These are phyloP conservation scores for Diorhabda carinulata DNA, from an alignment of 1,140 invertebrate genomes.

Conservation along the genomic window DNA sequence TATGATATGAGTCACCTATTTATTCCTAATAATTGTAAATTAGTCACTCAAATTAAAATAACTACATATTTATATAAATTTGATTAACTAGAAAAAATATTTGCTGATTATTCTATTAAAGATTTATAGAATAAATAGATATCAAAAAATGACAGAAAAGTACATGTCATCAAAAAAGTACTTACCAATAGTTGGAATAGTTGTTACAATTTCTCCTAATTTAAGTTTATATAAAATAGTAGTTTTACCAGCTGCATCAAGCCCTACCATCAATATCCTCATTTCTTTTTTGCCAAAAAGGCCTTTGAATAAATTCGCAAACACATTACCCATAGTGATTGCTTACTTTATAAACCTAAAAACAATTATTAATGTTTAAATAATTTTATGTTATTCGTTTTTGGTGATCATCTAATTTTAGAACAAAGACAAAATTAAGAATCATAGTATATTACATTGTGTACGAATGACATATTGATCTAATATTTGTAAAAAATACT, in stretches of 20 bases:
- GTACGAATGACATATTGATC: slow-evolving; percentile 43
- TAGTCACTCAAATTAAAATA: not conserved
- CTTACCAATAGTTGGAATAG: slow-evolving; percentile 98
- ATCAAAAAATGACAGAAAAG: not conserved
- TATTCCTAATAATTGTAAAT: not conserved
- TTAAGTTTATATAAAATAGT: slow-evolving; percentile 99
- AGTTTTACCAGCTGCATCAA: slow-evolving; percentile 99
- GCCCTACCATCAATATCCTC: slow-evolving; percentile 96
- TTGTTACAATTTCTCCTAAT: slow-evolving; percentile 99
- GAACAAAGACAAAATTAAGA: slow-evolving; percentile 37
- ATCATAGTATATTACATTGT: slow-evolving; percentile 40
- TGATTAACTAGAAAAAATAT: too few species aligned
- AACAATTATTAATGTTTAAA: slow-evolving; percentile 7
- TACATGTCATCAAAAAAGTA: slow-evolving; percentile 26
- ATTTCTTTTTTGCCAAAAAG: slow-evolving; percentile 98
- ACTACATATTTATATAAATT: not conserved
- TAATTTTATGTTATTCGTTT: not conserved
- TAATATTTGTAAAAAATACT: slow-evolving; percentile 21
- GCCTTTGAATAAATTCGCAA: slow-evolving; percentile 87
- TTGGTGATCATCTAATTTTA: slow-evolving; percentile 31
- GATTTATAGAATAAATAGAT: too few species aligned
- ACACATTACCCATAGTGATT: slow-evolving; percentile 73
- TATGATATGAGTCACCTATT: not conserved
- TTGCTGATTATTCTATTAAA: too few species aligned
- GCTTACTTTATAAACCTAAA: slow-evolving; percentile 27